These are phyloP conservation scores for Drosophila falleni DNA, from an alignment of 2,888 invertebrate species.

Conservation along the genomic window DNA sequence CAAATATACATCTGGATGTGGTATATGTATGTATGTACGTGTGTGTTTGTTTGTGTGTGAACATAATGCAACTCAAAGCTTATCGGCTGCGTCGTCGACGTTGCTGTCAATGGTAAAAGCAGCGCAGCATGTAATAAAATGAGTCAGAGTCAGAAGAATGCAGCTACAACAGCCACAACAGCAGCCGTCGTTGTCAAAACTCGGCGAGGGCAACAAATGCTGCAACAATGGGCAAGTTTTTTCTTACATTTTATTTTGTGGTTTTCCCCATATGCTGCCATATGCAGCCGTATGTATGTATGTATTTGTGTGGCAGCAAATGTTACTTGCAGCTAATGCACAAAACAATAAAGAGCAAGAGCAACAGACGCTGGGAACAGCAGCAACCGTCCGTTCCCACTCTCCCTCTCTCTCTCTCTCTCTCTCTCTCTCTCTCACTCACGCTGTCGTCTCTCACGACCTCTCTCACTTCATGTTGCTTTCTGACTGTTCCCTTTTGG, in stretches of 20 bases:
- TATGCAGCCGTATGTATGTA: conserved; percentile 50
- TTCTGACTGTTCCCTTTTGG: conserved; percentile 36
- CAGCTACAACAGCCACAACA: conserved; percentile 15
- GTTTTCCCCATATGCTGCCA: conserved; percentile 71
- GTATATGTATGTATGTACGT: background rate
- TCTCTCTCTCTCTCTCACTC: too few relatives aligned
- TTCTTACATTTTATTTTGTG: conserved; percentile 51
- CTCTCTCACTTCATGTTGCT: conserved; percentile 12
- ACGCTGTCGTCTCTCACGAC: conserved; percentile 7
- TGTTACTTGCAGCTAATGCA: conserved; percentile 64
- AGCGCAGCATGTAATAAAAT: conserved; percentile 47
- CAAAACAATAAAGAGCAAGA: conserved; percentile 54
- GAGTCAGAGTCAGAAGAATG: conserved; percentile 69
- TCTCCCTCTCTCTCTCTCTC: background rate
- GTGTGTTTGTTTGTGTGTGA: background rate
- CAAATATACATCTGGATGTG: conserved; percentile 8
- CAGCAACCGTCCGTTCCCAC: conserved; percentile 14
- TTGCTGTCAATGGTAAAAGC: conserved; percentile 45
- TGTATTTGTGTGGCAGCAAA: conserved; percentile 42
- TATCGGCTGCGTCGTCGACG: conserved; percentile 57
- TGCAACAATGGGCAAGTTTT: conserved; percentile 65
- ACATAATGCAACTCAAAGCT: conserved; percentile 54
- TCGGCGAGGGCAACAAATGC: conserved; percentile 57
- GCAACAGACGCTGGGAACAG: conserved; percentile 48
- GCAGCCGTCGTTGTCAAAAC: conserved; percentile 50